Percentiles rank a stretch among this genome's conserved stretches.
Evolutionary conservation across 2,113 vertebrate genomes (phyloP).

Genomic region (Pavo muticus): DNA sequence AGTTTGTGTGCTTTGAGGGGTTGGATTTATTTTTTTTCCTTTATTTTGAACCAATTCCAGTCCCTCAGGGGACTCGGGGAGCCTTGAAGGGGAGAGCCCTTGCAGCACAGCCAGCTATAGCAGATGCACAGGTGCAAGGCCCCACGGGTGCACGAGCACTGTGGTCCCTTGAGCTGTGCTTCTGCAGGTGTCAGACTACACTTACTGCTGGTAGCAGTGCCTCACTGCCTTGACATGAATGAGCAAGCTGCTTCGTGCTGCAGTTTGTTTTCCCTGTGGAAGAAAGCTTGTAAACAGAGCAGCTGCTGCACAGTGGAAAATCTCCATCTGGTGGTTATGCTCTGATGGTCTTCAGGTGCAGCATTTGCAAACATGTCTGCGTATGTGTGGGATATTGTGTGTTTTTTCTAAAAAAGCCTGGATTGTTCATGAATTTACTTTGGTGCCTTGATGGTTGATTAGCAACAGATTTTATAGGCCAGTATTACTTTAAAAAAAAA

Average conservation of each 20-base stretch:
- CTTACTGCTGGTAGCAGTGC: background rate
- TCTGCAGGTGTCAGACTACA: background rate
- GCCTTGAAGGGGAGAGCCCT: background rate
- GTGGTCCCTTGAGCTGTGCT: background rate
- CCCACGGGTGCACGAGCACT: background rate
- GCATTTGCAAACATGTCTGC: background rate
- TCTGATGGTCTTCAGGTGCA: background rate
- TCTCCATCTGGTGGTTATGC: background rate
- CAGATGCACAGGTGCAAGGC: background rate
- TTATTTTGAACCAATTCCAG: background rate
- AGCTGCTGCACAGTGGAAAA: background rate
- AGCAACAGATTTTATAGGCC: conserved; percentile 42
- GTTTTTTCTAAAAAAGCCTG: background rate
- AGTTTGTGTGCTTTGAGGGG: conserved; percentile 34
- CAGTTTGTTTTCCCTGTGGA: background rate
- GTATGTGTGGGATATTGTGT: background rate
- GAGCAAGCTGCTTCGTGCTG: background rate
- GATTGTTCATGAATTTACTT: conserved; percentile 1
- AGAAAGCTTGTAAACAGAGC: background rate
- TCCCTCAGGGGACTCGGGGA: background rate
- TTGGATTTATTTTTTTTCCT: background rate
- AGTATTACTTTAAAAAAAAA: background rate
- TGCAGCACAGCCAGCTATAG: accelerated
- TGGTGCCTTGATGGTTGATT: conserved; percentile 44
- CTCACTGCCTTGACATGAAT: background rate